A percentile compares a stretch with the other conserved stretches of the same genome.
Conservation (phyloP, 2,797 vertebrate species). For the Lophius americanus region DNA sequence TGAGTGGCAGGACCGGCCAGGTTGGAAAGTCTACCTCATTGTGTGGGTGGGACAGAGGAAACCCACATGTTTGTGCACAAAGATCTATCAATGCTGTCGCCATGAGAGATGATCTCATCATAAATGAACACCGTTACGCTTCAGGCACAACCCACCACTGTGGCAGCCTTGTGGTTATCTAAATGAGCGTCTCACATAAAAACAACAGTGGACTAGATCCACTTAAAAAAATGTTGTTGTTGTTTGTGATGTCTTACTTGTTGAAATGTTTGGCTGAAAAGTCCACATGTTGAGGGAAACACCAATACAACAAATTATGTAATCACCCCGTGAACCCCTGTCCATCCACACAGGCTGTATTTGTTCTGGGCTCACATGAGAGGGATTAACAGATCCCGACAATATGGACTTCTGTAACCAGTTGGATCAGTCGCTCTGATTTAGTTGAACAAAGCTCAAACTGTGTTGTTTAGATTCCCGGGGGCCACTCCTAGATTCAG, state of each 20-base stretch:
- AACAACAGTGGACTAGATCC: not conserved
- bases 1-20: constrained; percentile 8
- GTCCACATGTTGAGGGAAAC: not conserved
- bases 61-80: not conserved
- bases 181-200: not conserved
- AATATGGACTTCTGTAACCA: constrained; percentile 35
- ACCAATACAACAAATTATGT: not conserved
- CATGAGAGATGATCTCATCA: not conserved
- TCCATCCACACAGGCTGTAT: constrained; percentile 4
- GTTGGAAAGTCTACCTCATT: constrained; percentile 26
- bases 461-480: not conserved
- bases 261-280: not conserved
- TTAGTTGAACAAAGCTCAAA: constrained; percentile 38
- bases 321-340: not conserved
- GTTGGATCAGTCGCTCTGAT: constrained; percentile 50
- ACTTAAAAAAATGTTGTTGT: not conserved
- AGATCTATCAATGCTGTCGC: not conserved
- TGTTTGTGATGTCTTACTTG: not conserved
- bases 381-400: constrained; percentile 11
- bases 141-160: constrained; percentile 1
- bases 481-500: constrained; percentile 45
- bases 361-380: constrained; percentile 25
- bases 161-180: not conserved
- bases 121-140: constrained; percentile 24
- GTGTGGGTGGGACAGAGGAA: constrained; percentile 34